Conservation (phyloP, 2,888 invertebrate species). For the Chrysolina haemoptera region DNA sequence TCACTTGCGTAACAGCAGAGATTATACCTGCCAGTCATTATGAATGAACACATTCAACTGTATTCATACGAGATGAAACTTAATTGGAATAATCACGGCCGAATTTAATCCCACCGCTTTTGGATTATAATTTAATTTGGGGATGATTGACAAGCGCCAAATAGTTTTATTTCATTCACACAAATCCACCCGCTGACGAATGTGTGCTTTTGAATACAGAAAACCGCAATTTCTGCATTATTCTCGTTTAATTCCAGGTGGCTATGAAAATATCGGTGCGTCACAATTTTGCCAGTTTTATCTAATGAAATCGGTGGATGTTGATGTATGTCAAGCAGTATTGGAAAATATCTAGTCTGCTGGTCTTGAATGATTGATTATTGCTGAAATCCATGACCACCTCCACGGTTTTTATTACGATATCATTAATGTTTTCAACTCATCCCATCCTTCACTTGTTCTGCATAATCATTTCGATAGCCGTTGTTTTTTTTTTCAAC, state of each 20-base stretch:
- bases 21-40: constrained; percentile 39
- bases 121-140: constrained; percentile 39
- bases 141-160: constrained; percentile 37
- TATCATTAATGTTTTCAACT: no score
- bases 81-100: constrained; percentile 39
- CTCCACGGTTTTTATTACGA: no score
- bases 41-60: constrained; percentile 40
- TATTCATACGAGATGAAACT: constrained; percentile 41
- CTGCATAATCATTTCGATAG: no score
- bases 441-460: no score
- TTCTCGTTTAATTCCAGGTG: neutral
- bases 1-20: constrained; percentile 25
- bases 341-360: no score
- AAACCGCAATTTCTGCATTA: constrained; percentile 3
- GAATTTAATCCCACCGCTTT: constrained; percentile 38
- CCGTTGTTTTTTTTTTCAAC: no score
- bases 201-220: neutral
- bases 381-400: no score
- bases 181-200: constrained; percentile 5
- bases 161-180: constrained; percentile 36
- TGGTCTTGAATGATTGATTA: no score
- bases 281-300: neutral
- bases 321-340: no score
- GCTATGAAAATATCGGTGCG: neutral
- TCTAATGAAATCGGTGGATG: no score